Conservation (phyloP, 2,888 invertebrate species). For the Drosophila glabriapex region DNA sequence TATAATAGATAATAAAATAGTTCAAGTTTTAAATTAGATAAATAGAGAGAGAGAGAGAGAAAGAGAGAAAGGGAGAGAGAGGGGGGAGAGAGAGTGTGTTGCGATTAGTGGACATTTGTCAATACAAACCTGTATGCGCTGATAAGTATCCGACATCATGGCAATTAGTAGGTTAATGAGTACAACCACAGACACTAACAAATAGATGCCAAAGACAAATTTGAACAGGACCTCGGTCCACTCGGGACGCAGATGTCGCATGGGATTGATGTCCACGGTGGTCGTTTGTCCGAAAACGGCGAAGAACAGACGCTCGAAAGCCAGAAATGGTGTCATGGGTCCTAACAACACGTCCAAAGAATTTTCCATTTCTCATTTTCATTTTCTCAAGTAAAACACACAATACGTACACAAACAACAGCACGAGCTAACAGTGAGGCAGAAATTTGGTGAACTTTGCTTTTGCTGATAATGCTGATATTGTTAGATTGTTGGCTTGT, state of each 20-base stretch:
- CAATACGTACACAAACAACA: constrained; percentile 22
- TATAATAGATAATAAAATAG: constrained; percentile 1
- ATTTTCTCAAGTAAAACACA: constrained; percentile 6
- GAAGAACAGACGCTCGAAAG: constrained; percentile 99
- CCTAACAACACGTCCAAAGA: constrained; percentile 71
- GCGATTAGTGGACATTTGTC: constrained; percentile 76
- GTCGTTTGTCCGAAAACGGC: constrained; percentile 98
- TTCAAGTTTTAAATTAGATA: constrained; percentile 8
- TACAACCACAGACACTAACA: constrained; percentile 99
- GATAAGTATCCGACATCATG: constrained; percentile 99
- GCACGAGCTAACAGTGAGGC: constrained; percentile 50
- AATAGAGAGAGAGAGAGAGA: constrained; percentile 2
- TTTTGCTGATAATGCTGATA: constrained; percentile 31
- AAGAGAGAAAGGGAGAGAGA: constrained; percentile 64
- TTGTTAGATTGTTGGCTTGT: constrained; percentile 33
- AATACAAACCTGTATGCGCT: constrained; percentile 97
- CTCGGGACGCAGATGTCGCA: constrained; percentile 89
- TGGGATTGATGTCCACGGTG: constrained; percentile 92
- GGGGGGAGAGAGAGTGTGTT: constrained; percentile 65
- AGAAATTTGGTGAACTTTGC: constrained; percentile 30
- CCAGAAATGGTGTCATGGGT: constrained; percentile 94
- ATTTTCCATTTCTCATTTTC: constrained; percentile 35
- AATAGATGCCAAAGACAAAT: constrained; percentile 97
- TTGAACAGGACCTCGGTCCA: constrained; percentile 96
- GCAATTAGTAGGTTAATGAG: constrained; percentile 99